Conservation (phyloP, 2,113 vertebrate genomes). For the Percopsis transmontana region DNA sequence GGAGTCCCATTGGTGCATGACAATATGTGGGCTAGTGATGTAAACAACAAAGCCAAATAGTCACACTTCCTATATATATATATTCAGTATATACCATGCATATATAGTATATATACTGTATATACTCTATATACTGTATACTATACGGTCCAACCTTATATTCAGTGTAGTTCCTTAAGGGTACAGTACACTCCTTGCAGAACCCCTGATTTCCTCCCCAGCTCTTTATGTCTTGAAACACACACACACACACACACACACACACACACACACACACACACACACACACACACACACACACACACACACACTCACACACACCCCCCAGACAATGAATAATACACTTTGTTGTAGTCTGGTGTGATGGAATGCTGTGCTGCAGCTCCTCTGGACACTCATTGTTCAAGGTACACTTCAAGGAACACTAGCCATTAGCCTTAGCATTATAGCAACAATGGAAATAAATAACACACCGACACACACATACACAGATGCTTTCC, state of each 20-base stretch:
- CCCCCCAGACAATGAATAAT: slow-evolving; percentile 2
- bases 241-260: slow-evolving; percentile 8
- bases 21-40: slow-evolving; percentile 28
- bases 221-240: not conserved
- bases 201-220: not conserved
- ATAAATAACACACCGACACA: not conserved
- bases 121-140: no score
- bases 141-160: no score
- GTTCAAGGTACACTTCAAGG: not conserved
- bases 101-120: no score
- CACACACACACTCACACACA: slow-evolving; percentile 9
- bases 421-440: not conserved
- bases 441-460: not conserved
- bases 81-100: no score
- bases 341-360: not conserved
- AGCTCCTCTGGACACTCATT: not conserved
- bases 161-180: no score
- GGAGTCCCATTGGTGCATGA: not conserved
- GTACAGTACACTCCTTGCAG: no score
- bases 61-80: no score
- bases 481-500: not conserved
- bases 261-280: slow-evolving; percentile 20
- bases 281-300: slow-evolving; percentile 9
- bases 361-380: not conserved
- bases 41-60: no score